A percentile compares a stretch with the other conserved stretches of the same genome.
phyloP scores from a whole-genome alignment of 2,888 invertebrate genomes.

The Papilio protenor region DNA sequence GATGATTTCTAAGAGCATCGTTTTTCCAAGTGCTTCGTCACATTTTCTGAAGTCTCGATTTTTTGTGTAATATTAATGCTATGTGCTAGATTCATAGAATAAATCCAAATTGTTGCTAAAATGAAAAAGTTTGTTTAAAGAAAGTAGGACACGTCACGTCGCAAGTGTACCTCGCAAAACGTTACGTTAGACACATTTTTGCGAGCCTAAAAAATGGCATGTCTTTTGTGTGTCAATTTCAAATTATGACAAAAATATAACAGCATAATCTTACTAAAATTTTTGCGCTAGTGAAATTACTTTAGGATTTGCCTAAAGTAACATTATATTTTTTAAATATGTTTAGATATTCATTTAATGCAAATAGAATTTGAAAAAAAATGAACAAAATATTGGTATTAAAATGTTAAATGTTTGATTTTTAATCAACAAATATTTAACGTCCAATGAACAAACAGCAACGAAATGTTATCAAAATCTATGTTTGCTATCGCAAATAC shows the following conservation, averaged over 20 bases:
- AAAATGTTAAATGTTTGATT: no score
- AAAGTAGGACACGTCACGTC: neutral
- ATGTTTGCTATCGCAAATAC: no score
- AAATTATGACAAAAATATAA: conserved; percentile 16
- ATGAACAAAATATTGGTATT: no score
- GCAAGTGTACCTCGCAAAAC: neutral
- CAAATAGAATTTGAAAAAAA: no score
- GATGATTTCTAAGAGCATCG: no score
- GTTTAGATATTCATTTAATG: no score
- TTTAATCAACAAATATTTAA: no score
- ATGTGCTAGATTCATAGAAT: neutral
- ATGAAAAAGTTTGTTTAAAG: neutral
- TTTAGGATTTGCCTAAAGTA: neutral
- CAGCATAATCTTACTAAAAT: neutral
- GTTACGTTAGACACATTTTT: neutral
- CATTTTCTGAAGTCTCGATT: no score
- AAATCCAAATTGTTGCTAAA: neutral
- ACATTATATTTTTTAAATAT: neutral
- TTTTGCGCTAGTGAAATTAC: conserved; percentile 19
- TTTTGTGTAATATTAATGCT: no score
- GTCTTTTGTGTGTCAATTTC: neutral
- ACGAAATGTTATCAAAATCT: no score
- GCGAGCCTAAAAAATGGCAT: conserved; percentile 10
- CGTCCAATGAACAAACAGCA: no score
- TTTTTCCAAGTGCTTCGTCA: no score